Conservation (phyloP, 1,140 invertebrate species). For the Zaprionus inermis region DNA sequence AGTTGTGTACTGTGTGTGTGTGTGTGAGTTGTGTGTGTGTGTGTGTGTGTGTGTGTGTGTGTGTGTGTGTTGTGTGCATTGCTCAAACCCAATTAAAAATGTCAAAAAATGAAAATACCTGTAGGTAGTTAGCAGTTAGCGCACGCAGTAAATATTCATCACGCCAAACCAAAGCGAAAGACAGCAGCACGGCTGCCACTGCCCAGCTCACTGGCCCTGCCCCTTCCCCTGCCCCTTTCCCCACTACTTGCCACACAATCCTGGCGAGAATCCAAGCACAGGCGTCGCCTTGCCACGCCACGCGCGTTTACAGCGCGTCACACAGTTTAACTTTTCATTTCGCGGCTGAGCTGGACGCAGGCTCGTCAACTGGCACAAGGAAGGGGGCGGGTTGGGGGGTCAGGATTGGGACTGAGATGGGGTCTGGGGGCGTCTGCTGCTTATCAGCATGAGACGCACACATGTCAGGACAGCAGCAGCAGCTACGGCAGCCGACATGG, state of each 20-base stretch:
- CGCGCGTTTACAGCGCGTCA: slow-evolving; percentile 59
- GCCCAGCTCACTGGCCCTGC: background rate
- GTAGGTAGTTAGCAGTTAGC: slow-evolving; percentile 83
- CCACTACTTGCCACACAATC: background rate
- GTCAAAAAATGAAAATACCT: slow-evolving; percentile 81
- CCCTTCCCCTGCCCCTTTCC: background rate
- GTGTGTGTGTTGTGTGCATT: slow-evolving; percentile 30
- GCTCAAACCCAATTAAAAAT: slow-evolving; percentile 83
- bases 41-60: slow-evolving; percentile 3
- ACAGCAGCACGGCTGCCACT: background rate
- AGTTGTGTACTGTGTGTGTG: slow-evolving; percentile 7
- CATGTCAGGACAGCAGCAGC: slow-evolving; percentile 60
- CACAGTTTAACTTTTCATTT: slow-evolving; percentile 83
- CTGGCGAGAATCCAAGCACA: background rate
- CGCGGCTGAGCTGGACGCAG: slow-evolving; percentile 51
- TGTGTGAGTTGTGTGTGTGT: slow-evolving; percentile 16
- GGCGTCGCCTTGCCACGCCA: slow-evolving; percentile 16
- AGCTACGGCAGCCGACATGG: slow-evolving; percentile 44
- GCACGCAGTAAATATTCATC: slow-evolving; percentile 83
- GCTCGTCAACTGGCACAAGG: slow-evolving; percentile 11
- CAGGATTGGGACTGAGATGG: background rate
- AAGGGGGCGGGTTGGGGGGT: background rate
- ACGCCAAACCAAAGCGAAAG: slow-evolving; percentile 62
- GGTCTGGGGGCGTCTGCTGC: slow-evolving; percentile 39
- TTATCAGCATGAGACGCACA: slow-evolving; percentile 81